Percentiles rank a stretch among this genome's conserved stretches.
These are phyloP conservation scores for Meleagris gallopavo DNA, from an alignment of 2,113 vertebrate genomes.

Conservation along the genomic window DNA sequence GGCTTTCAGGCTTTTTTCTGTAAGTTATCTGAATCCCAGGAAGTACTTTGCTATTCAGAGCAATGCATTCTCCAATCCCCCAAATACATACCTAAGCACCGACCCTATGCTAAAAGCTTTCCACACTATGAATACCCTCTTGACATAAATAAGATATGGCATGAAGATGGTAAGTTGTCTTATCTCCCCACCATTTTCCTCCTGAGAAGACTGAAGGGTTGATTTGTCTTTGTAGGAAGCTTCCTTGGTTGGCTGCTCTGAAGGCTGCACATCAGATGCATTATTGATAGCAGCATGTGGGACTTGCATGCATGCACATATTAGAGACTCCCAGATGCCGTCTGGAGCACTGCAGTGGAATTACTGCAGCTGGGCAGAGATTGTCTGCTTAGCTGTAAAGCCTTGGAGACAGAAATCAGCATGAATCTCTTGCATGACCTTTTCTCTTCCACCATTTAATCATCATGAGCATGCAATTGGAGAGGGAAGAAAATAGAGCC, in stretches of 20 bases:
- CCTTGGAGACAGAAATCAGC: background rate
- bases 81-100: background rate
- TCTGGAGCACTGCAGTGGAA: background rate
- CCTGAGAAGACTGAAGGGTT: background rate
- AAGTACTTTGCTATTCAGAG: background rate
- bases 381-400: background rate
- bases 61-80: background rate
- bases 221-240: background rate
- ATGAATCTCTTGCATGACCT: background rate
- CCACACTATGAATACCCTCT: background rate
- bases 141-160: constrained; percentile 27
- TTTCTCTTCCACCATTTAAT: background rate
- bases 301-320: background rate
- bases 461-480: background rate
- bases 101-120: constrained; percentile 47
- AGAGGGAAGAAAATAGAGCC: background rate
- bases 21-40: background rate
- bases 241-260: background rate
- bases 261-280: background rate
- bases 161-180: background rate
- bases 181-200: background rate
- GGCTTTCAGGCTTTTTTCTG: background rate
- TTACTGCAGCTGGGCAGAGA: background rate
- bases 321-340: background rate
- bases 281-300: constrained; percentile 42